Base-by-base conservation (phyloP, 2,888 invertebrate genomes). In the Thyatira batis region DNA sequence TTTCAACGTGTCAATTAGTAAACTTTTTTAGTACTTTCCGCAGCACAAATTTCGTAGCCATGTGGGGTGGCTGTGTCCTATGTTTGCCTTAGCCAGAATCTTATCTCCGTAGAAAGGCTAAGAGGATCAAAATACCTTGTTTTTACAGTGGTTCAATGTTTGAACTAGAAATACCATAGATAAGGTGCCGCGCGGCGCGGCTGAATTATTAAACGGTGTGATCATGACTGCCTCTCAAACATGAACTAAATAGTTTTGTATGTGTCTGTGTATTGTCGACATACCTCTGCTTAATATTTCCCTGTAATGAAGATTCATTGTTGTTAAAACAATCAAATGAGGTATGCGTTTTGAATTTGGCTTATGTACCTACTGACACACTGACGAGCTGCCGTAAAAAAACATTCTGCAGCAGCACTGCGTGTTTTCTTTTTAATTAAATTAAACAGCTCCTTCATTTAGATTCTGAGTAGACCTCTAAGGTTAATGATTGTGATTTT, bases 161-260 rank as follows among this genome's bases (percentile, higher is more conserved):
- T 89, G 74, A 72, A 75, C 70, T 73, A 71, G 59, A 80, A 77
- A 89, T 89, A 82, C 88, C 77, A 60, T 64, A 64, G 89, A 89
- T 89, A 88, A 86, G 71, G 53, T 60, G 39, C 46, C 54, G 54
- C 48, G 55, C 25, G 25, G 51, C 51, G 46, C 44, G 58, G 52
- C 60, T 61, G 52, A 68, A 71, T 67, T 45, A 45, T 21, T 61
- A 64, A 60, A 58, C 58, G 49, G 53, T 67, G 58, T 58, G 54
- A 61, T 65, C 58, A 61, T 65, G 39, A 13, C 17, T 39, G 28
- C 33, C 52, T 60, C 49, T 60, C 49, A 50, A 52, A 43, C 54
- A 17, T 57, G 52, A 54, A 60, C 55, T 56, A 51, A 59, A 21
- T 45, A 13, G 28, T n/a, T 45, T 20, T 30, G 10, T 17, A 23